Conservation (phyloP, 2,113 vertebrate species). For the Myotis lucifugus region DNA sequence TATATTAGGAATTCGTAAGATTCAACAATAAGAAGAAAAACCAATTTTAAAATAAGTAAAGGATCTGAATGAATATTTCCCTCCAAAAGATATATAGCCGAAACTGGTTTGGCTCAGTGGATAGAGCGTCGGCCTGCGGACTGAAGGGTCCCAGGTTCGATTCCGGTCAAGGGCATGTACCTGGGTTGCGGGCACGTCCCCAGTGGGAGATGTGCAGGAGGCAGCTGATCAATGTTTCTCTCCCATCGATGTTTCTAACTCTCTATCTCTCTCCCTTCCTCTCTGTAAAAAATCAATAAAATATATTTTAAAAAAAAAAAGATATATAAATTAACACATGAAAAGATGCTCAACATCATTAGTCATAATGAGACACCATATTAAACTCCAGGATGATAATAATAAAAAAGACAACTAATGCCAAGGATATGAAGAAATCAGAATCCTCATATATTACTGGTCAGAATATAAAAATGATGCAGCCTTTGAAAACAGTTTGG, state of each 20-base stretch:
- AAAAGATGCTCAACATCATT: neutral
- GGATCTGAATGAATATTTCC: neutral
- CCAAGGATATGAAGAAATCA: neutral
- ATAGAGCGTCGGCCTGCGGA: no score
- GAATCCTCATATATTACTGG: neutral
- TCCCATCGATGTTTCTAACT: no score
- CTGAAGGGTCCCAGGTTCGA: no score
- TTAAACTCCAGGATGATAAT: neutral
- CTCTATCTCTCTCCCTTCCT: no score
- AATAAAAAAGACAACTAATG: constrained; percentile 9
- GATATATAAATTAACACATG: neutral
- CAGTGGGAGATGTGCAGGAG: no score
- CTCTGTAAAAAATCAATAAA: no score
- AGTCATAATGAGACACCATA: neutral
- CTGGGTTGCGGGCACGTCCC: no score
- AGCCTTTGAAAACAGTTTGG: neutral
- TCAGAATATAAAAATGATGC: neutral
- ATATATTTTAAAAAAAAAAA: no score
- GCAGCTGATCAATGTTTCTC: no score
- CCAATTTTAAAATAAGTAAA: neutral
- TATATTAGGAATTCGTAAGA: neutral
- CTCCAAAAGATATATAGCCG: neutral
- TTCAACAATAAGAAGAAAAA: neutral
- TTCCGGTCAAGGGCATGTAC: no score
- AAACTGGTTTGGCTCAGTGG: no score